Evolutionary conservation across 2,113 vertebrate species (phyloP).

Genomic region (Xenopus laevis): DNA sequence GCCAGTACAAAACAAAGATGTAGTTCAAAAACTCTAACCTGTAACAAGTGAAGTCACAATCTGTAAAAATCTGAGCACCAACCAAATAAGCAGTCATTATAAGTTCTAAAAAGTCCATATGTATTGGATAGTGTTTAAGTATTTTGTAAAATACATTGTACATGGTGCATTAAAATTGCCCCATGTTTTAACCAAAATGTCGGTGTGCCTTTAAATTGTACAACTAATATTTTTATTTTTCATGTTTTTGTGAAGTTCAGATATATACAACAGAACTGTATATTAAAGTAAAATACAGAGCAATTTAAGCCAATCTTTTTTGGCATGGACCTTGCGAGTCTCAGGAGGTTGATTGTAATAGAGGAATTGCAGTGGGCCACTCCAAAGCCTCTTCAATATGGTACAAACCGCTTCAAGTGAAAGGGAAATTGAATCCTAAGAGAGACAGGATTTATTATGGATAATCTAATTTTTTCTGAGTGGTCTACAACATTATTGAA

Average conservation of each 20-base stretch:
- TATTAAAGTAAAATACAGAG: slow-evolving; percentile 8
- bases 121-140: too few species aligned
- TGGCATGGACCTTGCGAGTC: slow-evolving; percentile 20
- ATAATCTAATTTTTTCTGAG: slow-evolving; percentile 40
- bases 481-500: slow-evolving; percentile 37
- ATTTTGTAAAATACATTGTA: too few species aligned
- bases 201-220: not conserved
- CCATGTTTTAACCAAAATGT: too few species aligned
- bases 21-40: too few species aligned
- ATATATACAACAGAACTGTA: slow-evolving; percentile 21
- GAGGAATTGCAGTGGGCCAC: slow-evolving; percentile 37
- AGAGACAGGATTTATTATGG: slow-evolving; percentile 37
- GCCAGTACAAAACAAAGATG: too few species aligned
- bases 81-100: too few species aligned
- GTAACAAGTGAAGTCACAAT: too few species aligned
- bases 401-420: slow-evolving; percentile 37
- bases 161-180: too few species aligned
- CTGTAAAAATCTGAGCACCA: too few species aligned
- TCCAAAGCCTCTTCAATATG: slow-evolving; percentile 35
- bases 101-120: too few species aligned
- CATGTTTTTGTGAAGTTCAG: slow-evolving; percentile 21
- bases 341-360: slow-evolving; percentile 43
- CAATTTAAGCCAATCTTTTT: slow-evolving; percentile 27
- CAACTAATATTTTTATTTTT: slow-evolving; percentile 10
- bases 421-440: slow-evolving; percentile 42